Conservation (phyloP, 2,113 vertebrate genomes). For the Myocastor coypus region DNA sequence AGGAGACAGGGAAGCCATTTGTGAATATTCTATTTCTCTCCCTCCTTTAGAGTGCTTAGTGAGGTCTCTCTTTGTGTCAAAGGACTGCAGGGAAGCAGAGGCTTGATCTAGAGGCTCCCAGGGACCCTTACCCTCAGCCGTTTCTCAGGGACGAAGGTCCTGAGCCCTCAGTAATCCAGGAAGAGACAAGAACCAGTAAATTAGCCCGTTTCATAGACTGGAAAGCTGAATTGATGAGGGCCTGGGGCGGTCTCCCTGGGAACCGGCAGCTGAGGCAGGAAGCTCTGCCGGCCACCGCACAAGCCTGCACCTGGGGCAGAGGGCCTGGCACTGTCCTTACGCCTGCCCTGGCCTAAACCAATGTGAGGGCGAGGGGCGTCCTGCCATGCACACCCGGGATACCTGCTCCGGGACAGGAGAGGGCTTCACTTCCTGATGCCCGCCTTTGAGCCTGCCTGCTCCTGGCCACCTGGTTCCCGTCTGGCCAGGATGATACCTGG, state of each 20-base stretch:
- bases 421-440: background rate
- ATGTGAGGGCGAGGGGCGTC: too few species aligned
- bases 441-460: background rate
- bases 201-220: background rate
- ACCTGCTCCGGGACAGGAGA: too few species aligned
- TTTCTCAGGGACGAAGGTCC: background rate
- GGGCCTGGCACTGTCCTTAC: background rate
- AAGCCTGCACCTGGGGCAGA: background rate
- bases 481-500: background rate
- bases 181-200: background rate
- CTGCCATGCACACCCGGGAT: background rate
- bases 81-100: background rate
- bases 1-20: background rate
- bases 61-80: background rate
- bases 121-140: background rate
- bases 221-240: background rate
- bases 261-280: background rate
- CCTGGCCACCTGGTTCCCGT: background rate
- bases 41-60: background rate
- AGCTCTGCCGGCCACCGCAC: background rate
- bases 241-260: background rate
- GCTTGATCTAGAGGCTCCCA: background rate
- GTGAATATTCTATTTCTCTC: background rate
- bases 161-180: background rate
- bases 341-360: background rate